Evolutionary conservation across 2,888 invertebrate species (phyloP).

Genomic region (Drosophila maculinotata): DNA sequence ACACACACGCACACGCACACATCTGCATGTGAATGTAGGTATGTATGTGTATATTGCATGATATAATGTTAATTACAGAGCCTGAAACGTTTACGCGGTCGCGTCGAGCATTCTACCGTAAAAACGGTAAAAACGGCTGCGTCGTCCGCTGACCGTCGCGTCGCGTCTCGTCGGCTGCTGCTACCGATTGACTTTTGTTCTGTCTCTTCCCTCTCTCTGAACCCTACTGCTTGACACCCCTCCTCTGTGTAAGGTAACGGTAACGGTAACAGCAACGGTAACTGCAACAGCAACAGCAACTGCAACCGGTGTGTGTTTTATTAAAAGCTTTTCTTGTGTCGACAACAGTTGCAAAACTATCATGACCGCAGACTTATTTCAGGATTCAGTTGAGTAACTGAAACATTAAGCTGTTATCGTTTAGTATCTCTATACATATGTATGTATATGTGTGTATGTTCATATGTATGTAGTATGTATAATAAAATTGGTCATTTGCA

Average conservation of each 20-base stretch:
- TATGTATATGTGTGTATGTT: not conserved
- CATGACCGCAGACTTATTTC: constrained; percentile 24
- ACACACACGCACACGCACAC: constrained; percentile 1
- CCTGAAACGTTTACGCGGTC: constrained; percentile 52
- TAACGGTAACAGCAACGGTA: constrained; percentile 9
- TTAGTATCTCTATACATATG: not conserved
- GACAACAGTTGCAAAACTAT: constrained; percentile 32
- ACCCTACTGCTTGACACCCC: constrained; percentile 3
- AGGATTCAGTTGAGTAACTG: not conserved
- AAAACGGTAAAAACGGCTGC: constrained; percentile 39
- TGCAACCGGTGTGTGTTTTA: constrained; percentile 2
- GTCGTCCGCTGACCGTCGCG: constrained; percentile 33
- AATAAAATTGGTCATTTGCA: no score
- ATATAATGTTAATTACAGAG: constrained; percentile 57
- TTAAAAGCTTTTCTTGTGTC: constrained; percentile 10
- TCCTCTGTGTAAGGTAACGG: constrained; percentile 17
- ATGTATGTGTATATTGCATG: constrained; percentile 24
- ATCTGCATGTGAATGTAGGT: constrained; percentile 1
- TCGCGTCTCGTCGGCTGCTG: constrained; percentile 11
- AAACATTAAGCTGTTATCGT: constrained; percentile 1
- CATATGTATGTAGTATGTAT: no score
- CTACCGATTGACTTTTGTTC: constrained; percentile 54
- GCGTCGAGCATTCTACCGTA: constrained; percentile 55
- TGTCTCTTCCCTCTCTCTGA: not conserved
- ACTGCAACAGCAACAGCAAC: constrained; percentile 25